These are phyloP conservation scores for Sitophilus oryzae DNA, from an alignment of 1,140 invertebrate genomes.

Conservation along the genomic window DNA sequence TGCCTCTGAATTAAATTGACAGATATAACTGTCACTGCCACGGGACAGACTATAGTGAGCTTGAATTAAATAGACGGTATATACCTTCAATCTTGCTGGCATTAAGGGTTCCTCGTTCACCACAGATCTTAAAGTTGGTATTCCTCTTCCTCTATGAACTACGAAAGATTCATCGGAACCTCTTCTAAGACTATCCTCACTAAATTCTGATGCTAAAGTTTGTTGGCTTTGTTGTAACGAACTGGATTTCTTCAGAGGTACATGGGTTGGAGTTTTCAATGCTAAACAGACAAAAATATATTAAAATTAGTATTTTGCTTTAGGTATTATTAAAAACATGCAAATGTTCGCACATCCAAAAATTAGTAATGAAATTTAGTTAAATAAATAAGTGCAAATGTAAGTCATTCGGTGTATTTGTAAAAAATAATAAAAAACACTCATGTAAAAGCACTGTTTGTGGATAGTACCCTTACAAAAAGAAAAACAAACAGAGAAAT, in stretches of 20 bases:
- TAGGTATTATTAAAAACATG: not conserved
- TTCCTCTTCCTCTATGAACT: conserved; percentile 69
- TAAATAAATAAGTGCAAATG: not conserved
- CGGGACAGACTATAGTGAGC: too few relatives aligned
- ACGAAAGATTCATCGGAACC: conserved; percentile 65
- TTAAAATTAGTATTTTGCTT: not conserved
- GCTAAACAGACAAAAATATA: conserved; percentile 10
- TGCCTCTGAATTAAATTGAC: too few relatives aligned
- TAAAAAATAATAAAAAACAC: not conserved
- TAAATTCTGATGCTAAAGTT: conserved; percentile 39
- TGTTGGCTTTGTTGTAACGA: conserved; percentile 39
- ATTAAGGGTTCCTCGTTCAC: conserved; percentile 47
- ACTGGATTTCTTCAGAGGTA: conserved; percentile 37
- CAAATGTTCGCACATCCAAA: too few relatives aligned
- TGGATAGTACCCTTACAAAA: not conserved
- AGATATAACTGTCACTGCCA: too few relatives aligned
- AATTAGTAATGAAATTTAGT: too few relatives aligned
- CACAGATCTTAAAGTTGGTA: conserved; percentile 70
- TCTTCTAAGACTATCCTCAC: conserved; percentile 41
- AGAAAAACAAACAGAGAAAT: not conserved
- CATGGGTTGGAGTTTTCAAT: conserved; percentile 8
- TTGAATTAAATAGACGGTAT: not conserved
- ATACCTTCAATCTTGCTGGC: conserved; percentile 48
- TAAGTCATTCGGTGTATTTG: not conserved
- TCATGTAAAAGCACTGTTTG: not conserved